A percentile compares a stretch with the other conserved stretches of the same genome.
phyloP scores from a whole-genome alignment of 64 coral and sea anemone species.

The Exaiptasia diaphana region DNA sequence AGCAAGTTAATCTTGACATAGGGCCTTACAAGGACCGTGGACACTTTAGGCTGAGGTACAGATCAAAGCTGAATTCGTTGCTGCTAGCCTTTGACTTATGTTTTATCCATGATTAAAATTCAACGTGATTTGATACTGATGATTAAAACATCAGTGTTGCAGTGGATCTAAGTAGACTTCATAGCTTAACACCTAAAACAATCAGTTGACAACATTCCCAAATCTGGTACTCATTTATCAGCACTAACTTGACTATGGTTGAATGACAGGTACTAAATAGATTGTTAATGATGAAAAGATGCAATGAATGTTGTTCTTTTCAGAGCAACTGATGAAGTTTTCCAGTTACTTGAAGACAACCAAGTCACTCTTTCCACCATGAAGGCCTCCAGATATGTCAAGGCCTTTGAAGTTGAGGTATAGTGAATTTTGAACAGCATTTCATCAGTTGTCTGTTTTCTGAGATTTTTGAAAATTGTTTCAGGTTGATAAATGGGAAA shows the following conservation, averaged over 20 bases:
- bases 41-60: conserved; percentile 88
- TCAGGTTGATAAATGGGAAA: conserved; percentile 98
- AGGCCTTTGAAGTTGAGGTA: conserved; percentile 97
- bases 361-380: conserved; percentile 98
- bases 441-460: background rate
- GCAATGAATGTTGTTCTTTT: background rate
- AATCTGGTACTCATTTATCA: no score
- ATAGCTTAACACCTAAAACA: no score
- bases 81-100: no score
- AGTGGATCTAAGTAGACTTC: no score
- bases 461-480: background rate
- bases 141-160: no score
- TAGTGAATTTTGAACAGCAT: background rate
- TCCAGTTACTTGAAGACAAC: conserved; percentile 92
- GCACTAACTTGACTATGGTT: no score
- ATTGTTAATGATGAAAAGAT: no score
- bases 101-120: no score
- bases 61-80: no score
- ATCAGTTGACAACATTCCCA: no score
- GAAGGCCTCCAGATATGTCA: conserved; percentile 96
- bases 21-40: conserved; percentile 98
- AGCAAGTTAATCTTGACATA: conserved; percentile 81
- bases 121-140: no score
- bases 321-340: conserved; percentile 93
- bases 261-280: no score